phyloP scores from a whole-genome alignment of 2,888 invertebrate genomes.

The Pachymerium ferrugineum region DNA sequence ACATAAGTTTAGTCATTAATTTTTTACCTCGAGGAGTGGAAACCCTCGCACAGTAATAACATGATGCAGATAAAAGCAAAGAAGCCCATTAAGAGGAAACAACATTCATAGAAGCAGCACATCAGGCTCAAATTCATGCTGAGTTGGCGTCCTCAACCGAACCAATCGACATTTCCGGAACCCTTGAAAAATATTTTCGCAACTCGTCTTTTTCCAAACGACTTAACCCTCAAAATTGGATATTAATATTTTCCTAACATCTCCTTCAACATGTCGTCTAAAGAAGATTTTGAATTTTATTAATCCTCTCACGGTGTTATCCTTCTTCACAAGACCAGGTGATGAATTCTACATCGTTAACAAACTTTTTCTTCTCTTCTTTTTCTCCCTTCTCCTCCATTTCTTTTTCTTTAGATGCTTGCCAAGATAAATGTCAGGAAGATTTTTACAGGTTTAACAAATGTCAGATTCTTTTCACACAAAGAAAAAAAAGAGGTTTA shows the following conservation, averaged over 20 bases:
- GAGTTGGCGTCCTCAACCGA: background rate
- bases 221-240: background rate
- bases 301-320: background rate
- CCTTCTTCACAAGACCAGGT: background rate
- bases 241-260: background rate
- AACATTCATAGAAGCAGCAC: conserved; percentile 10
- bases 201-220: background rate
- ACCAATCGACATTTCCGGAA: background rate
- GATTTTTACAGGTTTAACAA: background rate
- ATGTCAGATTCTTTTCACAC: background rate
- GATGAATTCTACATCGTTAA: conserved; percentile 9
- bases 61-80: background rate
- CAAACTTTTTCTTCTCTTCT: background rate
- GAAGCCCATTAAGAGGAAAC: background rate
- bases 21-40: background rate
- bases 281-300: background rate
- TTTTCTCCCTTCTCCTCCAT: too few relatives aligned
- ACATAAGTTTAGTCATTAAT: background rate
- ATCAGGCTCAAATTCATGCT: background rate
- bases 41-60: background rate
- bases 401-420: background rate
- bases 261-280: background rate
- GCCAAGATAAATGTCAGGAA: background rate
- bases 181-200: background rate
- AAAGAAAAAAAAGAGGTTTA: background rate